Base-by-base conservation (phyloP, 1,140 invertebrate genomes). In the Laodelphax striatellus region DNA sequence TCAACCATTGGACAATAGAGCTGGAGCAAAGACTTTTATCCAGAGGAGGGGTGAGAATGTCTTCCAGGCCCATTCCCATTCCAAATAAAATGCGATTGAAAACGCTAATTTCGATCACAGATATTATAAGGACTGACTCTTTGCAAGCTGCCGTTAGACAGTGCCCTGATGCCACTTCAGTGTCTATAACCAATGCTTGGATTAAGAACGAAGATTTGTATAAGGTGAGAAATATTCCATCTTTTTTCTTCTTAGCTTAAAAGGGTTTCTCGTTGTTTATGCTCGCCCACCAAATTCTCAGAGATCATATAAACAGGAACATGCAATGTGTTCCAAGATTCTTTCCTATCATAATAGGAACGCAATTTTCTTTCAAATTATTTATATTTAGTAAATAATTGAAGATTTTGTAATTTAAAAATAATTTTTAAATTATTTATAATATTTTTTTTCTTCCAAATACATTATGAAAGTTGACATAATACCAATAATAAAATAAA, bases 131-230 rank as follows among this genome's bases (percentile, higher is more conserved):
- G 8, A 41, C 64, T 5, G 64, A 69, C 16, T 62, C 64, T 21
- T 57, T 72, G n/a, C 66, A 68, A 6, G 58, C 67, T 5, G 68
- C 69, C 4, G 67, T 63, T 13, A 58, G 53, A 1, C 55, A 67
- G 9, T 71, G 70, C 60, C 69, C 69, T 21, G 56, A 67, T 57
- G 65, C 60, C 9, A 63, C 38, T 43, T 34, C 57, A 58, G 19
- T 71, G 0, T 61, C 68, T 6, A 31, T 72, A 14, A 60, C 62
- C 52, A 70, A 70, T 54, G 65, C 69, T 2, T 68, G 62, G 66
- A 64, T 72, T 5, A 61, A 67, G 9, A 71, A 68, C 61, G 69
- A 70, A 19, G 60, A 64, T 5, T 57, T 72, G 13, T 72, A 72
- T 58, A 70, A 67, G 46, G 60, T 62, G 43, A 57, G 41, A 52